phyloP scores from a whole-genome alignment of 2,797 vertebrate species.

The Platalea minor region DNA sequence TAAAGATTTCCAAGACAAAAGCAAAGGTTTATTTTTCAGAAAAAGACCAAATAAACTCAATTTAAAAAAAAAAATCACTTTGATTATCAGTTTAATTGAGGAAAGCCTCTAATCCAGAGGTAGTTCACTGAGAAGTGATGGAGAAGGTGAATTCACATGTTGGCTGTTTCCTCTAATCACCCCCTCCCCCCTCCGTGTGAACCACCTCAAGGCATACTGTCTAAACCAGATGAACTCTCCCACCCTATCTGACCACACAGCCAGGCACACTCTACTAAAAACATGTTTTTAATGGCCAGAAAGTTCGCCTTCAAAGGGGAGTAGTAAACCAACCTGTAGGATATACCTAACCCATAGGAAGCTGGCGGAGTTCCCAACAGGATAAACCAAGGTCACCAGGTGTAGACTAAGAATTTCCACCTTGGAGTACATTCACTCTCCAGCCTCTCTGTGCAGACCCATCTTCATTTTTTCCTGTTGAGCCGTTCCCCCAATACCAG shows the following conservation, averaged over 20 bases:
- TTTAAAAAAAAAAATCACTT: not conserved
- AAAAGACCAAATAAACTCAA: not conserved
- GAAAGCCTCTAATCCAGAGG: not conserved
- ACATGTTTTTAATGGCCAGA: not conserved
- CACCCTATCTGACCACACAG: not conserved
- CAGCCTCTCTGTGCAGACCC: not conserved
- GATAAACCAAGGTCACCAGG: not conserved
- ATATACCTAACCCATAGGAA: not conserved
- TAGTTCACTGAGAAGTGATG: not conserved
- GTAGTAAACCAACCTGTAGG: not conserved
- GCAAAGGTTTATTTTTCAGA: not conserved
- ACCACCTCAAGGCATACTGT: not conserved
- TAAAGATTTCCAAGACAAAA: not conserved
- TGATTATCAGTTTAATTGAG: not conserved
- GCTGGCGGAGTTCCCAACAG: not conserved
- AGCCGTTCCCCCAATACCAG: accelerated
- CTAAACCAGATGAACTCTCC: not conserved
- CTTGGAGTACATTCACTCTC: not conserved
- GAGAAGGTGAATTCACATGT: not conserved
- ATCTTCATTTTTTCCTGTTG: not conserved
- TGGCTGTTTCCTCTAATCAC: not conserved
- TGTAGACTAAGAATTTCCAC: not conserved
- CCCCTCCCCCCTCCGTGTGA: not conserved
- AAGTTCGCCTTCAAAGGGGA: not conserved
- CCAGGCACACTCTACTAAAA: not conserved